Base-by-base conservation (phyloP, 2,797 vertebrate species). In the Paguma larvata region DNA sequence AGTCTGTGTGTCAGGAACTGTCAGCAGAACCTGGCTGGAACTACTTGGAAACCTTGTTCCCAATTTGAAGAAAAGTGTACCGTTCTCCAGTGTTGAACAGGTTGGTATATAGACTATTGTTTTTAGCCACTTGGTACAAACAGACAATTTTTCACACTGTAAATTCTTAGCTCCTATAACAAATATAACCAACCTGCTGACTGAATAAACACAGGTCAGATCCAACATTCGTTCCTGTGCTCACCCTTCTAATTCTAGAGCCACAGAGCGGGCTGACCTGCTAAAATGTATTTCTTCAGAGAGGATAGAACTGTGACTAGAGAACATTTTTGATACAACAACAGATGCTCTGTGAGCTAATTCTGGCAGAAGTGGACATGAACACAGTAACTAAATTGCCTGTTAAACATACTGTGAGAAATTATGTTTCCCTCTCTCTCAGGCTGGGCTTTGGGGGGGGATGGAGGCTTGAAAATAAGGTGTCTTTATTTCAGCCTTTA, bases 321-420 rank as follows among this genome's bases (percentile, higher is more conserved):
- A 95, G 91, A 97, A 97, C 34, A 51, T 87, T 95, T 95, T 95
- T 97, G 98, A 98, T 95, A 80, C 41, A 97, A 79, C 95, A 98
- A 96, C 96, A 97, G 95, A 98, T 95, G 93, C 62, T 97, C 62
- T 46, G 83, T 67, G 67, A 98, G 97, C 96, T 75, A 97, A 98
- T 95, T 96, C 94, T 97, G 95, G 96, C 46, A 92, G 48, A 48
- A 94, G 92, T 97, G 91, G 90, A 96, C 65, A 85, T 1, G 59
- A 92, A 84, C 32, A 96, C 87, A 95, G 96, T n/a, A 88, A 97
- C 65, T 86, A 95, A 95, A 38, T 6, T 92, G 59, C 86, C n/a
- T 97, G 86, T 0, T 98, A 68, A 97, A 94, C 82, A 97, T 18
- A 89, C 95, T 44, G 72, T 92, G 84, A 97, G 98, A 91, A 79